Conservation (phyloP, 2,888 invertebrate species). For the Ophraella communa region DNA sequence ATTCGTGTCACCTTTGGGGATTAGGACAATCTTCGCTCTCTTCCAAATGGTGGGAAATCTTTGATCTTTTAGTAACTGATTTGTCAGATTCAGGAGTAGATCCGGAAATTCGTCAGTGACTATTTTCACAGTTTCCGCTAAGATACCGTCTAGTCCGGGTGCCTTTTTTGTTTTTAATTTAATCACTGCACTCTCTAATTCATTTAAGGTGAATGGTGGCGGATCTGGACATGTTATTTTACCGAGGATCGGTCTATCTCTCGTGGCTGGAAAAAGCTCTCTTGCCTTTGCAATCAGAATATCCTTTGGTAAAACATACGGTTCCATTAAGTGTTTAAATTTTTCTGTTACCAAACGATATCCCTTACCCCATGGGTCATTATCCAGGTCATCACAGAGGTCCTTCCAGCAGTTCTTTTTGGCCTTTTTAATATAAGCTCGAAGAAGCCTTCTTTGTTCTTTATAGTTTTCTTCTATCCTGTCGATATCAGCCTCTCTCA, state of each 20-base stretch:
- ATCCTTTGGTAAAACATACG: neutral
- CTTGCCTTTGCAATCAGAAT: neutral
- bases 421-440: neutral
- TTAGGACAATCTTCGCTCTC: neutral
- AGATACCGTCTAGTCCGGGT: neutral
- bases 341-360: neutral
- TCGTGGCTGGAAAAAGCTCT: constrained; percentile 14
- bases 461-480: neutral
- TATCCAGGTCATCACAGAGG: neutral
- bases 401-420: neutral
- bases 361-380: neutral
- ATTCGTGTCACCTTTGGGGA: no score
- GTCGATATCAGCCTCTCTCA: no score
- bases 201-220: neutral
- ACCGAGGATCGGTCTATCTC: neutral
- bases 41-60: neutral
- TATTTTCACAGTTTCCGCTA: neutral
- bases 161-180: neutral
- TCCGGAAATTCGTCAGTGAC: neutral
- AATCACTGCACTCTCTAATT: neutral
- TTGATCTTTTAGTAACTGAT: neutral
- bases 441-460: neutral
- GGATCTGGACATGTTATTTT: neutral
- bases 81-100: neutral
- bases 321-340: neutral